Evolutionary conservation across 2,797 vertebrate species (phyloP).

Genomic region (Manis pentadactyla): DNA sequence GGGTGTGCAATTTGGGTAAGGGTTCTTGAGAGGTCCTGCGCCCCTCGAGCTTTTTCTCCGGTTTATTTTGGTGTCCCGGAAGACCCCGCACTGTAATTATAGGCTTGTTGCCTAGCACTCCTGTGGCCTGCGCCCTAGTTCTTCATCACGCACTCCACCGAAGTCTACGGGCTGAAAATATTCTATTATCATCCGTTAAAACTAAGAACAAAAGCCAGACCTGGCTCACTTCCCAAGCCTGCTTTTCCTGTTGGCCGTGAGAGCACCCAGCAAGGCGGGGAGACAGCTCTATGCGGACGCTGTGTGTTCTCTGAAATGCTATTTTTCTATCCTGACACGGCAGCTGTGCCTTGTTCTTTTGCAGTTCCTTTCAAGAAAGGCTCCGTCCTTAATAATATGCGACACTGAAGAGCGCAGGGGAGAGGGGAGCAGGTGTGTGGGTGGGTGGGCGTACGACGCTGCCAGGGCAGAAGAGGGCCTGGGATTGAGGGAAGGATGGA

Average conservation of each 20-base stretch:
- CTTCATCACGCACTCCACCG: fast-evolving
- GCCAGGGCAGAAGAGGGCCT: too few relatives aligned
- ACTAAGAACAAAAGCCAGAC: conserved; percentile 28
- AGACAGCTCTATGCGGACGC: fast-evolving
- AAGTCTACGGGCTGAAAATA: neutral
- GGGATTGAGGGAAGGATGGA: too few relatives aligned
- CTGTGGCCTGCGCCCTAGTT: neutral
- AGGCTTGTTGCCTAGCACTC: neutral
- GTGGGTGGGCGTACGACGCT: too few relatives aligned
- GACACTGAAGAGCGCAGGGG: fast-evolving
- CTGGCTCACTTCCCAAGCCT: neutral
- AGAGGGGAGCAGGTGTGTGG: neutral
- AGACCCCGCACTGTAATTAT: neutral
- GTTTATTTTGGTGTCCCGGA: neutral
- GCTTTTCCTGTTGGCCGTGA: fast-evolving
- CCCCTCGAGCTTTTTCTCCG: neutral
- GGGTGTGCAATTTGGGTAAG: neutral
- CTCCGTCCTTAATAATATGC: fast-evolving
- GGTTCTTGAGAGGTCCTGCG: fast-evolving
- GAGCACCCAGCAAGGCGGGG: fast-evolving
- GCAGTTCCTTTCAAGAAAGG: neutral
- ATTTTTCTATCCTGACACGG: neutral
- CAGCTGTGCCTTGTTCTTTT: neutral
- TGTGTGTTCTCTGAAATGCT: fast-evolving
- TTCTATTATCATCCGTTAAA: neutral